Conservation (phyloP, 37 sponge, comb jelly and placozoan genomes). For the Cliona cf. orientalis region DNA sequence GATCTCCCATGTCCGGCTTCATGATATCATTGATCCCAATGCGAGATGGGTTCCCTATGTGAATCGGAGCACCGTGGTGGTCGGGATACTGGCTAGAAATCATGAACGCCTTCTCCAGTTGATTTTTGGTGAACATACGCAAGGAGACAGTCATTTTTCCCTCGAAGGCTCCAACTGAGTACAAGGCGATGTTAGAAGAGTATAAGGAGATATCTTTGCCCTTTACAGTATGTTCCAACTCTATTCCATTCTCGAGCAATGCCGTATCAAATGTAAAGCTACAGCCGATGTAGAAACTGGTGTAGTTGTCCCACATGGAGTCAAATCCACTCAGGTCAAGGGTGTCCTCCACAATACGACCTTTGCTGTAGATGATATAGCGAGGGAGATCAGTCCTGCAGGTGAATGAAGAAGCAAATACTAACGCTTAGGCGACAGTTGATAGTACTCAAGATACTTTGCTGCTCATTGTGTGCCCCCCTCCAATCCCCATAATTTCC, state of each 20-base stretch:
- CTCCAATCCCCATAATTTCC: too few species aligned
- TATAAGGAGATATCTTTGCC: slow-evolving; percentile 69
- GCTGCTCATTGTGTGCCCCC: background rate
- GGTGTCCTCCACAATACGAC: slow-evolving; percentile 39
- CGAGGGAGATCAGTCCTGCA: slow-evolving; percentile 76
- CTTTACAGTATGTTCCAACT: slow-evolving; percentile 30
- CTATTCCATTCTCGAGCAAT: slow-evolving; percentile 57
- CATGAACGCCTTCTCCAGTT: slow-evolving; percentile 44
- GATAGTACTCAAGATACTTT: too few species aligned
- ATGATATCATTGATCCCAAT: slow-evolving; percentile 75
- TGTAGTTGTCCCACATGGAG: slow-evolving; percentile 63
- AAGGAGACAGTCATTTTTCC: slow-evolving; percentile 71
- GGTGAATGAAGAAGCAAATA: background rate
- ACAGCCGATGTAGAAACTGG: slow-evolving; percentile 93
- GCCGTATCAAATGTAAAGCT: slow-evolving; percentile 85
- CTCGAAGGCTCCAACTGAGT: slow-evolving; percentile 45
- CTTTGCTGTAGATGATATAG: slow-evolving; percentile 65
- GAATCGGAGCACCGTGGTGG: slow-evolving; percentile 90
- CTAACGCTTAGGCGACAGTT: background rate
- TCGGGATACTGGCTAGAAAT: slow-evolving; percentile 32
- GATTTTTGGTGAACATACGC: slow-evolving; percentile 57
- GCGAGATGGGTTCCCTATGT: slow-evolving; percentile 86
- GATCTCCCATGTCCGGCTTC: slow-evolving; percentile 46
- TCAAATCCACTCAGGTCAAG: slow-evolving; percentile 50
- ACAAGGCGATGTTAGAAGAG: slow-evolving; percentile 60